Percentiles rank a stretch among this genome's conserved stretches.
phyloP scores from a whole-genome alignment of 1,140 invertebrate species.

The Brachionus manjavacas region DNA sequence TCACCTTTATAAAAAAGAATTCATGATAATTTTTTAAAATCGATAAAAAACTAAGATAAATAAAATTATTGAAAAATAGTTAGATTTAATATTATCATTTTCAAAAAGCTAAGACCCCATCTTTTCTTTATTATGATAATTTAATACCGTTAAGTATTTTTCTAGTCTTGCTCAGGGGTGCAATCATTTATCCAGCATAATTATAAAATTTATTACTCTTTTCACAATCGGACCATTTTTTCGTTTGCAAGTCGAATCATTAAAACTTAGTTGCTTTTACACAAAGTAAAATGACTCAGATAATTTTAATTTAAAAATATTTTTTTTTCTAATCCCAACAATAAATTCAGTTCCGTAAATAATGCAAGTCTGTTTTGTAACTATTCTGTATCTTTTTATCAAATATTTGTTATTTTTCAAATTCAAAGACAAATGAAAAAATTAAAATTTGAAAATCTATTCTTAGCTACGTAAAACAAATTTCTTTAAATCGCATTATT shows the following conservation, averaged over 20 bases:
- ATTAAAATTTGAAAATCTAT: background rate
- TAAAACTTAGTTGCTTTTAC: background rate
- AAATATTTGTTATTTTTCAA: background rate
- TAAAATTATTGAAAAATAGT: background rate
- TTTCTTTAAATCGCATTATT: background rate
- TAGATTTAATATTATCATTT: background rate
- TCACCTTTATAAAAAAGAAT: background rate
- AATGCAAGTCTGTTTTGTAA: background rate
- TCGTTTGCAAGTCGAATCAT: background rate
- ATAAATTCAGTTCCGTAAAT: background rate
- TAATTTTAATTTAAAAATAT: background rate
- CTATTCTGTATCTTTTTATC: background rate
- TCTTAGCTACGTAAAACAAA: background rate
- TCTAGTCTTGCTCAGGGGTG: background rate
- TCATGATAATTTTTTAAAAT: background rate
- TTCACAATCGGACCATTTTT: background rate
- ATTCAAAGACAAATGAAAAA: too few relatives aligned
- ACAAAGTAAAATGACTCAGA: background rate
- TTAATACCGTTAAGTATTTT: background rate
- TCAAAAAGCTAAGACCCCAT: background rate
- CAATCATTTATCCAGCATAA: background rate
- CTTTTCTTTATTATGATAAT: background rate
- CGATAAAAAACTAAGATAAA: background rate
- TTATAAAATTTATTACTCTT: background rate
- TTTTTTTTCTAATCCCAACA: background rate